Evolutionary conservation across 2,113 vertebrate genomes (phyloP).

Genomic region (Thunnus thynnus): DNA sequence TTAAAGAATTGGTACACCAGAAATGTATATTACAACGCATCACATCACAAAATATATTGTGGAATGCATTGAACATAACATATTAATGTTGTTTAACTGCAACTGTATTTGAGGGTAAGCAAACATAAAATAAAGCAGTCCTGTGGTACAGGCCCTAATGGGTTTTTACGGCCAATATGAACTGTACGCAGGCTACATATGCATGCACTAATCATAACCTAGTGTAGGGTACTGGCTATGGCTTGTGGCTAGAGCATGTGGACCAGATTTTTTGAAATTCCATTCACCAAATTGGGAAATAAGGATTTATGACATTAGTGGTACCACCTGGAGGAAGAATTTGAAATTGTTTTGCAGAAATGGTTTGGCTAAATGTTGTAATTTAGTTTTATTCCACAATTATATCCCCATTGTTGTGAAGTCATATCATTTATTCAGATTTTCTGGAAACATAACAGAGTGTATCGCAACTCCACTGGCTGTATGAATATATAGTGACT

Average conservation of each 20-base stretch:
- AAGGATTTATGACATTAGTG: conserved; percentile 1
- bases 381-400: not conserved
- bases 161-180: conserved; percentile 8
- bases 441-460: too few species aligned
- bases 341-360: not conserved
- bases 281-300: not conserved
- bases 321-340: not conserved
- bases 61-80: not conserved
- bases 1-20: not conserved
- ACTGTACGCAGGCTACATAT: not conserved
- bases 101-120: conserved; percentile 16
- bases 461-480: too few species aligned
- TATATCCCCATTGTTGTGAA: too few species aligned
- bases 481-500: too few species aligned
- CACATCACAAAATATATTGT: not conserved
- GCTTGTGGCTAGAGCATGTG: not conserved
- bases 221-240: not conserved
- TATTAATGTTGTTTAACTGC: not conserved
- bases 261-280: conserved; percentile 9
- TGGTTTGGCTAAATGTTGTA: not conserved
- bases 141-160: conserved; percentile 4
- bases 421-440: too few species aligned
- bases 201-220: conserved; percentile 4
- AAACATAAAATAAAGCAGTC: conserved; percentile 10
- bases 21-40: not conserved